Conservation (phyloP, 2,113 vertebrate species). For the Petrocephalus microphthalmus region DNA sequence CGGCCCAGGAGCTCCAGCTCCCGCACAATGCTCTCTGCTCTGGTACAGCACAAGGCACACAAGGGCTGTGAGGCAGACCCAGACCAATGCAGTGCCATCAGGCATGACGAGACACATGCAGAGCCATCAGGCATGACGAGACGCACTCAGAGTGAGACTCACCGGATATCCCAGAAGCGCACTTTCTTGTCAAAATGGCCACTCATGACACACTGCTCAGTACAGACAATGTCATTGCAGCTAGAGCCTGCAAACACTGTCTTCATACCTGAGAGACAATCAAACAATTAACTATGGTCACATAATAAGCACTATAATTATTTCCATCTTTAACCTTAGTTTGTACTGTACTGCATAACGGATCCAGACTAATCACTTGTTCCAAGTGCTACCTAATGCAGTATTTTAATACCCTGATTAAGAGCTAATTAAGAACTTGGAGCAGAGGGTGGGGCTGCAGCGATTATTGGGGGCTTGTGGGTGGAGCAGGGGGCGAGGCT, state of each 20-base stretch:
- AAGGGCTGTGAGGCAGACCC: not conserved
- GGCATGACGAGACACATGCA: not conserved
- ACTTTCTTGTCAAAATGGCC: conserved; percentile 99
- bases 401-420: not conserved
- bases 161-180: conserved; percentile 98
- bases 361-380: not conserved
- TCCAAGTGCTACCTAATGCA: not conserved
- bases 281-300: not conserved
- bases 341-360: not conserved
- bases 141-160: conserved; percentile 31
- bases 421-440: not conserved
- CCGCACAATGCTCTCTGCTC: conserved; percentile 79
- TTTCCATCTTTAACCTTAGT: not conserved
- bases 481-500: not conserved
- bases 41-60: conserved; percentile 38
- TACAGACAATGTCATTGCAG: conserved; percentile 96
- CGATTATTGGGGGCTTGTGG: not conserved
- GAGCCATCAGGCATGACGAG: not conserved
- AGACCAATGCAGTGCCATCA: not conserved
- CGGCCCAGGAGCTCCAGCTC: conserved; percentile 86
- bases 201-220: conserved; percentile 98
- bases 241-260: conserved; percentile 97
- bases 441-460: not conserved
- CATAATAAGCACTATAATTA: not conserved
- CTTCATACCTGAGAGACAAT: conserved; percentile 78